Base-by-base conservation (phyloP, 2,113 vertebrate genomes). In the Dolichallabes microphthalmus region DNA sequence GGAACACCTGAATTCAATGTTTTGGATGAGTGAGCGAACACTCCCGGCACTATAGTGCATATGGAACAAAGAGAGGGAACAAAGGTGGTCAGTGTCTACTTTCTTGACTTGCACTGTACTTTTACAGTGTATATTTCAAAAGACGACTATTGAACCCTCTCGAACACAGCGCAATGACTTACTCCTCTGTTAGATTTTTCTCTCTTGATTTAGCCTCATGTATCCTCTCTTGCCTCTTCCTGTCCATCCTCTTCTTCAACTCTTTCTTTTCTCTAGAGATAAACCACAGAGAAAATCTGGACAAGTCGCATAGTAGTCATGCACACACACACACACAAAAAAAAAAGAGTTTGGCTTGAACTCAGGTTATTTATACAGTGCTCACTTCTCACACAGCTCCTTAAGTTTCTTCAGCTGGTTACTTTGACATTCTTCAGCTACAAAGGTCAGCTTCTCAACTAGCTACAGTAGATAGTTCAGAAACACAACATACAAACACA, bases 181-280 rank as follows among this genome's bases (percentile, higher is more conserved):
- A 99, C 98, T 99, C 98, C 87, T 99, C 98, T 88, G 97, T 97
- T 86, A 98, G 94, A 69, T 96, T 97, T 92, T 96, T 98, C 92
- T 98, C 97, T 93, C 97, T 98, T 5, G 96, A 96, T 90, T 98
- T 98, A 8, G 96, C 96, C 88, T 98, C 98, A 1, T 95, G 97
- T 86, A 99, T 97, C 93, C 97, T 99, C 91, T 99, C 97, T 89
- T 99, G 98, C 35, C 98, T 94, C 89, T 97, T 98, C 90, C 97
- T 98, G 91, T 99, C 97, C 98, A 99, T 99, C 92, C 96, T 98
- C 92, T 98, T 99, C 92, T 99, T 99, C 35, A 99, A 86, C 50
- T 99, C 98, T 85, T 98, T 99, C 93, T 98, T 98, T 91, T 99
- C 98, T 91, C 98, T 99, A 3, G 17, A 87, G 88, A 91, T 82